Evolutionary conservation across 2,113 vertebrate species (phyloP).

Genomic region (Nesospiza acunhae): DNA sequence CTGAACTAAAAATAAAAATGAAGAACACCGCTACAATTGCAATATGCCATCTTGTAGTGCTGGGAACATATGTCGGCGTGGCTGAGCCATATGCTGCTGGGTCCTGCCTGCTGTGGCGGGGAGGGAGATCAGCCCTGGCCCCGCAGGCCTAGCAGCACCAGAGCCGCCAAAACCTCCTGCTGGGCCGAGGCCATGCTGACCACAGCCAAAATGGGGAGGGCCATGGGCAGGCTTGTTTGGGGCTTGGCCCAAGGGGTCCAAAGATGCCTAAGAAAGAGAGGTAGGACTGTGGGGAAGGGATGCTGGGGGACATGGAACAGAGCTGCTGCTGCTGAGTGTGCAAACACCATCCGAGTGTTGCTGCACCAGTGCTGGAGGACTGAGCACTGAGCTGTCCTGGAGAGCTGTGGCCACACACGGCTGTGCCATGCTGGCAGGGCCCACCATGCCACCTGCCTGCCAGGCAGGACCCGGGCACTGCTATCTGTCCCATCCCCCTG

Average conservation of each 20-base stretch:
- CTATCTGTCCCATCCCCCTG: accelerated
- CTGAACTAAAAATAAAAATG: conserved; percentile 66
- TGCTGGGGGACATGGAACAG: neutral
- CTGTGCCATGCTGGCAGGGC: neutral
- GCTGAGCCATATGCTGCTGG: conserved; percentile 59
- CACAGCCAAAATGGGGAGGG: neutral
- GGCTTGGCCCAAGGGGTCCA: neutral
- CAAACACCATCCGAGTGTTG: accelerated
- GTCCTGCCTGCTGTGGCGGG: neutral
- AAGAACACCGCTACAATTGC: conserved; percentile 57
- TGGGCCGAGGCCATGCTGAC: neutral
- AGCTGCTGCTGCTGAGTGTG: neutral
- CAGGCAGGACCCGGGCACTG: accelerated
- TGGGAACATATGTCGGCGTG: conserved; percentile 10
- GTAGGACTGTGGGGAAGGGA: accelerated
- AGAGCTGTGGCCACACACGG: accelerated
- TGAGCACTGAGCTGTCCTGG: accelerated
- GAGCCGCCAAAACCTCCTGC: neutral
- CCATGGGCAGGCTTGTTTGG: accelerated
- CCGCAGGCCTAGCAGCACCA: neutral
- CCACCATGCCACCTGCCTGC: accelerated
- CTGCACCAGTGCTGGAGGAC: neutral
- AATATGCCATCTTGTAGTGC: conserved; percentile 43
- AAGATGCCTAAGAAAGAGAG: too few species aligned
- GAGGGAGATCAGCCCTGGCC: neutral